phyloP scores from a whole-genome alignment of 2,888 invertebrate genomes.

The Drosophila mimetica region DNA sequence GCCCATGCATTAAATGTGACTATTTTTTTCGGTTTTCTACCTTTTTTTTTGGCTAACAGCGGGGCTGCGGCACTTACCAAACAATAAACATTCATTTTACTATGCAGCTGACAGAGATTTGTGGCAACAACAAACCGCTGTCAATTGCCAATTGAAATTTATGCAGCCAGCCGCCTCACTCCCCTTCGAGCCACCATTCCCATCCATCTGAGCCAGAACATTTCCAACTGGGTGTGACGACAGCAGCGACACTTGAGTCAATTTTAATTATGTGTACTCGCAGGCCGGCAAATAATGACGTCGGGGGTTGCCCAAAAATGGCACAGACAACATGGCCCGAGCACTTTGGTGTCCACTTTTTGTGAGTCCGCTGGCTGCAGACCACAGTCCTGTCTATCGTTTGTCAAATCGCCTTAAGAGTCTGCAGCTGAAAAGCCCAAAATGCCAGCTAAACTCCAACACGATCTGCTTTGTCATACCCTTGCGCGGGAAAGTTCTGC shows the following conservation, averaged over 20 bases:
- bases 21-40: conserved; percentile 28
- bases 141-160: conserved; percentile 68
- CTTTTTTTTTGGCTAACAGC: conserved; percentile 19
- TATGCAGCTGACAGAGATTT: conserved; percentile 74
- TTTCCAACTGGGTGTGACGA: conserved; percentile 70
- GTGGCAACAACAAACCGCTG: conserved; percentile 66
- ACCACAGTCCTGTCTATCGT: conserved; percentile 47
- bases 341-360: conserved; percentile 43
- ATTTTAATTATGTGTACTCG: conserved; percentile 78
- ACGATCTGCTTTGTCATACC: conserved; percentile 50
- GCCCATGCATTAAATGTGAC: conserved; percentile 69
- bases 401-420: conserved; percentile 64
- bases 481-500: neutral
- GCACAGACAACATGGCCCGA: conserved; percentile 49
- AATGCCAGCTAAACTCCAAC: conserved; percentile 17
- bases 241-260: conserved; percentile 69
- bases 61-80: conserved; percentile 69
- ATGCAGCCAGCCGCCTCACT: conserved; percentile 53
- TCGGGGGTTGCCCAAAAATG: conserved; percentile 75
- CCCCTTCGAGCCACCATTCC: neutral
- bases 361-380: conserved; percentile 10
- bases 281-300: conserved; percentile 73
- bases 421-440: conserved; percentile 24
- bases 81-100: conserved; percentile 79
- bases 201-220: conserved; percentile 39